phyloP scores from a whole-genome alignment of 2,113 vertebrate species.

The Rostratula benghalensis region DNA sequence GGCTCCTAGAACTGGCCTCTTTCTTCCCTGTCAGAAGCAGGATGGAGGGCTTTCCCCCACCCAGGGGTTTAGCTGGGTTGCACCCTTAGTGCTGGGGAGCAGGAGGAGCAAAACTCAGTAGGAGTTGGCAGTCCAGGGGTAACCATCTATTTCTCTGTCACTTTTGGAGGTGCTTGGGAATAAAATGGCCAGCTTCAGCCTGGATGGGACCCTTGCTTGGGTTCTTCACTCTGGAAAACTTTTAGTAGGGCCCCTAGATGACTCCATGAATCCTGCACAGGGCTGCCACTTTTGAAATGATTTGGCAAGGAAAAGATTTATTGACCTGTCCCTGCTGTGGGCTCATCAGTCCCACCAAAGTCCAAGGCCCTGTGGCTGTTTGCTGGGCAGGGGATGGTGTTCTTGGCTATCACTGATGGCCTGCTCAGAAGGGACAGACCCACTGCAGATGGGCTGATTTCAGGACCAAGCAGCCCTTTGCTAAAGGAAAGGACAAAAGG shows the following conservation, averaged over 20 bases:
- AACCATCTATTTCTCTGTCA: not conserved
- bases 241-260: not conserved
- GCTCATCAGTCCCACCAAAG: not conserved
- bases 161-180: not conserved
- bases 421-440: not conserved
- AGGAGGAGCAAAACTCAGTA: not conserved
- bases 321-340: not conserved
- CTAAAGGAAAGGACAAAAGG: not conserved
- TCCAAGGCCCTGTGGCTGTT: not conserved
- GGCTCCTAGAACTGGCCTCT: not conserved
- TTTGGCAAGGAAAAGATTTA: not conserved
- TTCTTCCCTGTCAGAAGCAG: not conserved
- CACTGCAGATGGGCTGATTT: not conserved
- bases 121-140: not conserved
- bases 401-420: not conserved
- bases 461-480: not conserved
- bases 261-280: not conserved
- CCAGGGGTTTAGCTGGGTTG: not conserved
- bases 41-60: not conserved
- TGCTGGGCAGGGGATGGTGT: not conserved
- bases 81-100: not conserved
- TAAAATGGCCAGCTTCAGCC: not conserved
- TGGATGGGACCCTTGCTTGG: not conserved
- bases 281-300: not conserved
- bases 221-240: not conserved